Percentiles rank a stretch among this genome's conserved stretches.
These are phyloP conservation scores for Indicator indicator DNA, from an alignment of 2,113 vertebrate genomes.

Conservation along the genomic window DNA sequence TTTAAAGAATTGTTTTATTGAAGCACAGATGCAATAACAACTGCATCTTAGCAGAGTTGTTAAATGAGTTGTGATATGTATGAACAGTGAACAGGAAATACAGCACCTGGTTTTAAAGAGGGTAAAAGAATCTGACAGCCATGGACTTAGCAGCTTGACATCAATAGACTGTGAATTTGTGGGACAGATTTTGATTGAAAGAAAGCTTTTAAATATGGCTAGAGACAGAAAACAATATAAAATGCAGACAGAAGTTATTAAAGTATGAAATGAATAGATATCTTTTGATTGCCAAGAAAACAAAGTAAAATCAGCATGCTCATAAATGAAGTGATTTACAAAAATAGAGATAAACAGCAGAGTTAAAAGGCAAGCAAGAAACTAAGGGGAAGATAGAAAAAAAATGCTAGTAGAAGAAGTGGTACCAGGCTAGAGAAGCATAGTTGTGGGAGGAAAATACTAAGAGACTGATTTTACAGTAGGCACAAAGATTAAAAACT, in stretches of 20 bases:
- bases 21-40: neutral
- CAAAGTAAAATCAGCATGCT: neutral
- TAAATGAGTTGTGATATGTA: neutral
- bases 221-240: neutral
- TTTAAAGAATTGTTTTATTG: neutral
- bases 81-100: neutral
- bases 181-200: neutral
- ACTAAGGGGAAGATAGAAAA: neutral
- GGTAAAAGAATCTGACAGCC: neutral
- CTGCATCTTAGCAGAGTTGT: neutral
- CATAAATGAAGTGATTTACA: neutral
- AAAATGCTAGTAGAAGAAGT: neutral
- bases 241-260: neutral
- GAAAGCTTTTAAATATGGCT: neutral
- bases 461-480: neutral
- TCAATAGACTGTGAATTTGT: neutral
- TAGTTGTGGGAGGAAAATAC: neutral
- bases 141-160: neutral
- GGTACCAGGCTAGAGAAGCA: neutral
- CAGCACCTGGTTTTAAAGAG: neutral
- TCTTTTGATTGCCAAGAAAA: neutral
- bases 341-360: neutral
- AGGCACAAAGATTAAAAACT: neutral
- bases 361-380: neutral
- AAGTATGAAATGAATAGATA: neutral